Evolutionary conservation across 2,113 vertebrate genomes (phyloP).

Genomic region (Arvicanthis niloticus): DNA sequence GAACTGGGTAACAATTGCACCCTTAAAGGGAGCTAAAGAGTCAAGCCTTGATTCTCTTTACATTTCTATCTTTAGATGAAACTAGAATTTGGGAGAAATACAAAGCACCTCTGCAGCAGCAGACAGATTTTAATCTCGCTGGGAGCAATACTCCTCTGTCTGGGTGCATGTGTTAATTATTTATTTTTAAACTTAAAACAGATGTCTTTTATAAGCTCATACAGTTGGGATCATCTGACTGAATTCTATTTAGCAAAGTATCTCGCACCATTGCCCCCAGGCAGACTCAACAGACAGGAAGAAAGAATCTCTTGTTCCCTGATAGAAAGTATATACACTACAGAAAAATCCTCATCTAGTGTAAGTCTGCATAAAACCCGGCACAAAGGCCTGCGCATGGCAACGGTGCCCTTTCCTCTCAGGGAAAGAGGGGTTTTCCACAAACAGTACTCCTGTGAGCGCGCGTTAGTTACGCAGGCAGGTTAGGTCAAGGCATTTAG

Average conservation of each 20-base stretch:
- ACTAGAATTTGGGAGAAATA: background rate
- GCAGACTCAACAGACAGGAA: slow-evolving; percentile 83
- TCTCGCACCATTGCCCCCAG: slow-evolving; percentile 66
- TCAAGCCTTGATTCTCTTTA: background rate
- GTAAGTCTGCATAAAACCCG: slow-evolving; percentile 76
- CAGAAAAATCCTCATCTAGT: slow-evolving; percentile 33
- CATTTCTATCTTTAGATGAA: slow-evolving; percentile 42
- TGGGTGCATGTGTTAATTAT: slow-evolving; percentile 60
- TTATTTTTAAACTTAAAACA: slow-evolving; percentile 77
- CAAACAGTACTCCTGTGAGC: slow-evolving; percentile 42
- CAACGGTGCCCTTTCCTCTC: slow-evolving; percentile 53
- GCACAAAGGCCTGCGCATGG: slow-evolving; percentile 62
- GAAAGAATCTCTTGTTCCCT: slow-evolving; percentile 85
- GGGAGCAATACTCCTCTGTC: slow-evolving; percentile 56
- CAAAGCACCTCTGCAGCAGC: background rate
- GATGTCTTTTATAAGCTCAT: slow-evolving; percentile 77
- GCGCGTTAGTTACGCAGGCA: background rate
- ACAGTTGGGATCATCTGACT: slow-evolving; percentile 81
- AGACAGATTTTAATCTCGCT: slow-evolving; percentile 33
- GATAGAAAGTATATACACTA: slow-evolving; percentile 77
- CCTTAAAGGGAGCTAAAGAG: background rate
- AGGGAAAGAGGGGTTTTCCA: slow-evolving; percentile 32
- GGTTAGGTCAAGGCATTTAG: background rate
- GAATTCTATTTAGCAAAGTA: slow-evolving; percentile 69
- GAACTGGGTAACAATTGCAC: background rate